Conservation (phyloP, 2,888 invertebrate genomes). For the Cantharis flavilabris region DNA sequence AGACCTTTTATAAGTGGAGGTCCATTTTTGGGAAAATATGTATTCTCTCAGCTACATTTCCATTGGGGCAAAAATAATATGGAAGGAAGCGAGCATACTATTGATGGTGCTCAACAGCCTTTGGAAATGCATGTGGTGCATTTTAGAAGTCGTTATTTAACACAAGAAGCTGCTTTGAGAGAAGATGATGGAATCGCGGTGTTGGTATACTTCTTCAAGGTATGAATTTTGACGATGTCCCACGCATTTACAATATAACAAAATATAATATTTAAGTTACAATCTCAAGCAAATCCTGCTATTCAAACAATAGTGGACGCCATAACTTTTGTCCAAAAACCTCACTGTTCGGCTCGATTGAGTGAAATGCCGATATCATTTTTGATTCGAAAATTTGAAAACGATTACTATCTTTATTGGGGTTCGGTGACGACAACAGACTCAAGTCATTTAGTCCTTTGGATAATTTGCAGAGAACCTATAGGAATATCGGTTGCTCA, state of each 20-base stretch:
- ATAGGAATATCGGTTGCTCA: slow-evolving; percentile 64
- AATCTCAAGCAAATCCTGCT: slow-evolving; percentile 57
- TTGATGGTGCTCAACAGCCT: slow-evolving; percentile 61
- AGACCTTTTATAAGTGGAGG: slow-evolving; percentile 56
- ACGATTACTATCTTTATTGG: slow-evolving; percentile 70
- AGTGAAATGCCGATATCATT: slow-evolving; percentile 58
- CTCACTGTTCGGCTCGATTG: slow-evolving; percentile 59
- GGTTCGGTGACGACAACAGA: slow-evolving; percentile 59
- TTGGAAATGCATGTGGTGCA: slow-evolving; percentile 68
- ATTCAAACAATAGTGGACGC: slow-evolving; percentile 57
- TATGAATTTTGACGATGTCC: slow-evolving; percentile 50
- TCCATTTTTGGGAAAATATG: slow-evolving; percentile 63
- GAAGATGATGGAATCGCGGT: slow-evolving; percentile 63
- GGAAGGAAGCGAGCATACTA: slow-evolving; percentile 68
- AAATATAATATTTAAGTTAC: slow-evolving; percentile 52
- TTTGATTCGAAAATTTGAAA: slow-evolving; percentile 61
- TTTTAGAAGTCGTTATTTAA: slow-evolving; percentile 65
- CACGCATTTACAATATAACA: not conserved
- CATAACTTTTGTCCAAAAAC: slow-evolving; percentile 58
- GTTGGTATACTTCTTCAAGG: slow-evolving; percentile 62
- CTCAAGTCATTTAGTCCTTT: slow-evolving; percentile 59
- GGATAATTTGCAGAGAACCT: slow-evolving; percentile 65
- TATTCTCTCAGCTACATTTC: slow-evolving; percentile 70
- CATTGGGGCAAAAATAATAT: slow-evolving; percentile 69
- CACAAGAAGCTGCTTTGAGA: slow-evolving; percentile 64